A percentile compares a stretch with the other conserved stretches of the same genome.
Evolutionary conservation across 2,888 invertebrate species (phyloP).

Genomic region (Aethes cnicana): DNA sequence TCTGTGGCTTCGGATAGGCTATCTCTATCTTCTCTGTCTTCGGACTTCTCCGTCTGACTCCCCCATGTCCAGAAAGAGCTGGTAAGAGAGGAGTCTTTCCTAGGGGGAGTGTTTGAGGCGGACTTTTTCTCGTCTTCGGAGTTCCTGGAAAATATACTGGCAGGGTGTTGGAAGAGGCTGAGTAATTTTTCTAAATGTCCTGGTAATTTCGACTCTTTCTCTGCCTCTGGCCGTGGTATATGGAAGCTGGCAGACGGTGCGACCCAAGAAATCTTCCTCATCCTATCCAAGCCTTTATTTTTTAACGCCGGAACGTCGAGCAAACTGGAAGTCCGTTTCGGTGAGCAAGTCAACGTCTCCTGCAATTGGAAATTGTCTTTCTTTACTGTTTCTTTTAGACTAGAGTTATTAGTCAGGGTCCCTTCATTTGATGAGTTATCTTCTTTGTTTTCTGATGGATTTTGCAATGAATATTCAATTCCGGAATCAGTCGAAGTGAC

Average conservation of each 20-base stretch:
- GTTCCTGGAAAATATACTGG: conserved; percentile 81
- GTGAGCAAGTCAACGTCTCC: conserved; percentile 61
- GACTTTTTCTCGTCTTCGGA: conserved; percentile 71
- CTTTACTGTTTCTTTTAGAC: conserved; percentile 62
- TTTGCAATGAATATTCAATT: conserved; percentile 72
- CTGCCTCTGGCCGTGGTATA: conserved; percentile 61
- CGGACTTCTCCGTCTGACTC: conserved; percentile 55
- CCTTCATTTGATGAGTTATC: conserved; percentile 77
- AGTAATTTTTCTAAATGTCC: conserved; percentile 85
- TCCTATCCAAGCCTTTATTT: conserved; percentile 65
- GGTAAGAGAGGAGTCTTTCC: conserved; percentile 69
- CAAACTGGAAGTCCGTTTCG: conserved; percentile 68
- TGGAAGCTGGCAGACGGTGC: conserved; percentile 74
- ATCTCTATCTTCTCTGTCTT: conserved; percentile 57
- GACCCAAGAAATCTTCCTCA: conserved; percentile 84
- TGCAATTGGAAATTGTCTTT: conserved; percentile 44
- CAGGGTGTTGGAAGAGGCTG: conserved; percentile 85
- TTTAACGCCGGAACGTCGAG: conserved; percentile 74
- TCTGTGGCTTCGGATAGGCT: conserved; percentile 71
- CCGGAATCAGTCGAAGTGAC: conserved; percentile 77
- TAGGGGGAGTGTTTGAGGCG: conserved; percentile 66
- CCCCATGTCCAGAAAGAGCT: conserved; percentile 80
- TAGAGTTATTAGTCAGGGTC: conserved; percentile 73
- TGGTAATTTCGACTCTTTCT: conserved; percentile 70
- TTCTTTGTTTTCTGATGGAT: conserved; percentile 64